Conservation (phyloP, 2,888 invertebrate genomes). For the Himalopsyche japonica region DNA sequence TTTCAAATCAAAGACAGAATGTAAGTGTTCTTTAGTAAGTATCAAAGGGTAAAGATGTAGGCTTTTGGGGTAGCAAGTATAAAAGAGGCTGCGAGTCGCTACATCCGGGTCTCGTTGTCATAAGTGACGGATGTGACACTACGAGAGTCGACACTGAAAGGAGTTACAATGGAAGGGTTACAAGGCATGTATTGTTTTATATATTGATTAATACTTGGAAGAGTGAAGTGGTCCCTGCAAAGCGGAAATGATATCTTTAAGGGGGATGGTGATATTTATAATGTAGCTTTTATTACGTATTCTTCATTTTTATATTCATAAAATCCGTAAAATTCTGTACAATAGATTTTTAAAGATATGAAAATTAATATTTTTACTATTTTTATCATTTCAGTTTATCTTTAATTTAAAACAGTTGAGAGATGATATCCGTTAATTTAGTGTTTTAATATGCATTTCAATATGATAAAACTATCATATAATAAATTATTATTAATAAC, state of each 20-base stretch:
- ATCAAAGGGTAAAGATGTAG: background rate
- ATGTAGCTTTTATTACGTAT: background rate
- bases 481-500: too few relatives aligned
- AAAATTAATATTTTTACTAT: too few relatives aligned
- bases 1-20: background rate
- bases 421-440: too few relatives aligned
- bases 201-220: slow-evolving; percentile 22
- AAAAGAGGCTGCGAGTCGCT: background rate
- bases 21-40: background rate
- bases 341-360: too few relatives aligned
- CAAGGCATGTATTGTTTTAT: slow-evolving; percentile 24
- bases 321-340: too few relatives aligned
- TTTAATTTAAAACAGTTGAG: too few relatives aligned
- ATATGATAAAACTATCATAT: too few relatives aligned
- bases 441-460: too few relatives aligned
- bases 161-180: slow-evolving; percentile 10
- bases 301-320: too few relatives aligned
- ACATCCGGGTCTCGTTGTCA: background rate
- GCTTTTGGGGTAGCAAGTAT: background rate
- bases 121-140: slow-evolving; percentile 26
- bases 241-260: background rate
- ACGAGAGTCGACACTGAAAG: slow-evolving; percentile 21
- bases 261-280: background rate
- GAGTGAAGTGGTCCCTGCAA: background rate
- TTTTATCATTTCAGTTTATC: too few relatives aligned